Conservation (phyloP, 1,140 invertebrate species). For the Diprion similis region DNA sequence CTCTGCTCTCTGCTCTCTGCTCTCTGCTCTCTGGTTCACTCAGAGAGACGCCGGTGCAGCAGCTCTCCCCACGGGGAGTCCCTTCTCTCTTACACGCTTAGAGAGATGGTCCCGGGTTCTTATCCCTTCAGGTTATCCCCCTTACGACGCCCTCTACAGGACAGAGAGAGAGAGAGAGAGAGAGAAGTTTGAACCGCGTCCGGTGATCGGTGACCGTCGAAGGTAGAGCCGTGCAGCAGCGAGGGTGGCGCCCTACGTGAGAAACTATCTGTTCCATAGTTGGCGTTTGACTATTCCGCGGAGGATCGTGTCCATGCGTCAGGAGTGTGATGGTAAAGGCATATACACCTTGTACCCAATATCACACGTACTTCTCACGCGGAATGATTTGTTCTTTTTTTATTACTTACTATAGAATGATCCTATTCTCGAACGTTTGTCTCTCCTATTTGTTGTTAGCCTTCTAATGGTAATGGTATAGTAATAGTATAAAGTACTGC, state of each 20-base stretch:
- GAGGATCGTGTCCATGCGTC: too few species aligned
- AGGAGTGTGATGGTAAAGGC: too few species aligned
- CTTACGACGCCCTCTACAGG: background rate
- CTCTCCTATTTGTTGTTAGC: too few species aligned
- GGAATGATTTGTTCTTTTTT: too few species aligned
- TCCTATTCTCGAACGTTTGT: too few species aligned
- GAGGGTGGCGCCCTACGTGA: background rate
- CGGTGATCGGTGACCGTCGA: conserved; percentile 6
- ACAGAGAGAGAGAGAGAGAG: too few species aligned
- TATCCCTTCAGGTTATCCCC: background rate
- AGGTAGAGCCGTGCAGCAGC: background rate
- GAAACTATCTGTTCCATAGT: background rate
- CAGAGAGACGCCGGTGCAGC: background rate
- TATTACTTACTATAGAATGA: too few species aligned
- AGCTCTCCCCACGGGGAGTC: background rate
- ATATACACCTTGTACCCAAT: too few species aligned
- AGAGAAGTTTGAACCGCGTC: background rate
- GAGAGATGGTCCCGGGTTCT: background rate
- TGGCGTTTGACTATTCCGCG: too few species aligned
- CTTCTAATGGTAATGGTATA: too few species aligned
- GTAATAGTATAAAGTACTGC: too few species aligned
- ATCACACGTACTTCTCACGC: too few species aligned
- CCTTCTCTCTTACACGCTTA: background rate
- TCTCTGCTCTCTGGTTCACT: background rate
- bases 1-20: conserved; percentile 6